Evolutionary conservation across 2,888 invertebrate species (phyloP), one percentile per base, ranked within the genome.

Genomic region (Creontiades dilutus): DNA sequence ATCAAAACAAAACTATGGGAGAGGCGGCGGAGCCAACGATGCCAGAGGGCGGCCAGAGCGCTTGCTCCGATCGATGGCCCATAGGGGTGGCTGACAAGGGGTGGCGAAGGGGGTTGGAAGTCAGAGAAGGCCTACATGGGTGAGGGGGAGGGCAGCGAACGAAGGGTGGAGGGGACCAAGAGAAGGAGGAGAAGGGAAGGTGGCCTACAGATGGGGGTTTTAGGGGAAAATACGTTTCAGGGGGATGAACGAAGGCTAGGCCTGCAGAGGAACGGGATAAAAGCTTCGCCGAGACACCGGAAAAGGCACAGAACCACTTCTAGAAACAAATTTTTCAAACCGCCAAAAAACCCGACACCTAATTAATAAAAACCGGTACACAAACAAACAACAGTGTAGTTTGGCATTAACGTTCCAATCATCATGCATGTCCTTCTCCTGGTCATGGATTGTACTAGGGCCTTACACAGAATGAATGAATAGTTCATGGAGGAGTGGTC

Each of bases 1-100:
- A 88, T 88, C 88, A 88, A 88, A 88, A 88, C 88, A 88, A 88
- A 88, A 88, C 88, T 88, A 88, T 48, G 52, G 76, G 86, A 47
- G 19, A 68, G 75, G 86, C 78, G 57, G 78, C 61, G 88, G n/a
- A 78, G 48, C 78, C 78, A 27, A 47, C 78, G 88, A 78, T 48
- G 68, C 86, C 88, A 80, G 55, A 76, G 88, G 80, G 80, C 68
- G n/a, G 11, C 27, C 16, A 16, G 27, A 48, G 78, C 78, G 78
- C 80, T n/a, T 78, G 78, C 55, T 78, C 80, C 78, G 57, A 78
- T 78, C 78, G 78, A 78, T 78, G 76, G 68, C 19, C 19, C 28
- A 23, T 23, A 28, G 37, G 86, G 75, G 86, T 23, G 52, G 19
- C 23, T 68, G 23, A 13, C 52, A 2, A 19, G 19, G 27, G 19